phyloP scores from a whole-genome alignment of 37 sponge, comb jelly and placozoan species.

The Axinella damicornis region DNA sequence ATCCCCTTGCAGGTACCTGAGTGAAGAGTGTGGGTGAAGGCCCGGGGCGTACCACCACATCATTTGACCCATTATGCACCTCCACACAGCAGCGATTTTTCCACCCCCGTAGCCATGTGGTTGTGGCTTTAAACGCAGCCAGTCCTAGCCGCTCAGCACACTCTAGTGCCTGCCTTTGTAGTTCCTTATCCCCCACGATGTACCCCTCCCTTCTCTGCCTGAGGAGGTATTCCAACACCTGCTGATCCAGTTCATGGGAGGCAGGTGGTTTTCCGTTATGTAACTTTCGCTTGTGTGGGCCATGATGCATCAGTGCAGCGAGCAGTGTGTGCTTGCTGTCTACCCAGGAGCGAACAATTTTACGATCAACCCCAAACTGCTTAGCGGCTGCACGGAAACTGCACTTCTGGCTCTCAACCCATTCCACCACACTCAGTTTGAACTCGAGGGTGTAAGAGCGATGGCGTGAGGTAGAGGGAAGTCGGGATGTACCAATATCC shows the following conservation, averaged over 20 bases:
- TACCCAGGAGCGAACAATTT: slow-evolving; percentile 66
- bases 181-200: slow-evolving; percentile 39
- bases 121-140: slow-evolving; percentile 66
- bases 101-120: slow-evolving; percentile 77
- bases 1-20: neutral
- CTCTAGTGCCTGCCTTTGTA: slow-evolving; percentile 53
- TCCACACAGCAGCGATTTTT: slow-evolving; percentile 42
- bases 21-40: too few species aligned
- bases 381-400: slow-evolving; percentile 70
- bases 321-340: neutral
- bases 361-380: slow-evolving; percentile 75
- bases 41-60: neutral
- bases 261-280: slow-evolving; percentile 55
- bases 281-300: slow-evolving; percentile 52
- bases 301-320: slow-evolving; percentile 22
- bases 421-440: slow-evolving; percentile 82
- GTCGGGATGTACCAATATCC: too few species aligned
- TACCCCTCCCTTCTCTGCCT: slow-evolving; percentile 24
- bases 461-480: neutral
- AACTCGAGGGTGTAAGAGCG: slow-evolving; percentile 77
- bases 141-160: slow-evolving; percentile 33
- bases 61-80: neutral
- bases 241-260: slow-evolving; percentile 66
- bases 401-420: slow-evolving; percentile 45
- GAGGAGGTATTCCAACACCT: slow-evolving; percentile 49